Base-by-base conservation (phyloP, 1,140 invertebrate species). In the Apis laboriosa region DNA sequence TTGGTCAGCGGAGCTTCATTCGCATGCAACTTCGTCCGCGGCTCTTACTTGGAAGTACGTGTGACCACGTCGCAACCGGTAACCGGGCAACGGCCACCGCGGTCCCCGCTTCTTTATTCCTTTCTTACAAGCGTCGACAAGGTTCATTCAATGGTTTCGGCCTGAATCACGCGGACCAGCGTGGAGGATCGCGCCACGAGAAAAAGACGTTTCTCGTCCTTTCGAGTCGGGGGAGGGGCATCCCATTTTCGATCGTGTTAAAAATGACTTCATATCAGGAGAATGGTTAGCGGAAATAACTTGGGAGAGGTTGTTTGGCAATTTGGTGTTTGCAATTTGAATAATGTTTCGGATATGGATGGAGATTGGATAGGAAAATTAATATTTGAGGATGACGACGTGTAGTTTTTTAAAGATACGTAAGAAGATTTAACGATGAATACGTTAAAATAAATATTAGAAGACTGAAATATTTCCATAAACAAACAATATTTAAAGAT, bases 21-120 rank as follows among this genome's bases (percentile, higher is more conserved):
- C 91, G 90, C 90, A 92, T 92, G 91, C 91, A 87, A 91, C 87
- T 85, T 89, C 60, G 86, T 88, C 86, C 87, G 84, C 89, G 86
- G 68, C 87, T 81, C 84, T 89, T 89, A 89, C 88, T 88, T 86
- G 88, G 88, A 89, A 89, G 77, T 88, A 88, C 87, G 87, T 87
- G 86, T 88, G 79, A 85, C 74, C 82, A 84, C 80, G 63, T 86
- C 70, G 80, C 82, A 74, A 86, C 84, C 84, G 76, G 80, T 87
- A 87, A 43, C 68, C 83, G 80, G 82, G 77, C 70, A 75, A 56
- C 76, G 73, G 75, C 85, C 17, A 56, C 58, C 68, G 34, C 56
- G 13, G 53, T 63, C n/a, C 61, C 56, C 72, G 60, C 71, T 67
- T 84, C 82, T 84, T 84, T 80, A 71, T 87, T 83, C 61, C 55